Evolutionary conservation across 2,797 vertebrate genomes (phyloP).

Genomic region (Pseudochirops cupreus): DNA sequence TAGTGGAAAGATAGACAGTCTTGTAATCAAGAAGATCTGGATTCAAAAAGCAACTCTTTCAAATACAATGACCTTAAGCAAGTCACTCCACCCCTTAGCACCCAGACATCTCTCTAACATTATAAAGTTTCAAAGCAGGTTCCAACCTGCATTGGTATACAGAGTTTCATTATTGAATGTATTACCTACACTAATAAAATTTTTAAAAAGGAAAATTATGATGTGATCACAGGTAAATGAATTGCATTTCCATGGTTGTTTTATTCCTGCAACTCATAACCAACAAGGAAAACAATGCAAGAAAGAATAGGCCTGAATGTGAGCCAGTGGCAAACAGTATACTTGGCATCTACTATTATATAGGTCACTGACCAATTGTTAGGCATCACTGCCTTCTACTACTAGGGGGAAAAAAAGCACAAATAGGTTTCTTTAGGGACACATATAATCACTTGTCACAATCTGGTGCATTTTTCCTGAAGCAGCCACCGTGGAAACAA

Average conservation of each 20-base stretch:
- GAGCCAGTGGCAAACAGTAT: not conserved
- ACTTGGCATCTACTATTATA: not conserved
- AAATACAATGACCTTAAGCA: not conserved
- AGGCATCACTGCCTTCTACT: not conserved
- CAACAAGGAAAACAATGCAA: conserved; percentile 7
- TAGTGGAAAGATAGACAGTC: not conserved
- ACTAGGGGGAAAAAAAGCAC: not conserved
- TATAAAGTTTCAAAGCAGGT: not conserved
- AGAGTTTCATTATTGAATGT: not conserved
- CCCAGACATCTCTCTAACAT: not conserved
- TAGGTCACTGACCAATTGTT: conserved; percentile 24
- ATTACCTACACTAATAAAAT: not conserved
- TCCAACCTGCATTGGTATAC: not conserved
- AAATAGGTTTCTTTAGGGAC: not conserved
- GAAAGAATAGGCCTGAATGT: not conserved
- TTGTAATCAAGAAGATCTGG: not conserved
- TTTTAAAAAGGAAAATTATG: not conserved
- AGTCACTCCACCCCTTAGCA: not conserved
- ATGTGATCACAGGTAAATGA: not conserved
- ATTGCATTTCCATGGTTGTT: not conserved
- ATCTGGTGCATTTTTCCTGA: conserved; percentile 43
- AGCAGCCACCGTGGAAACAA: not conserved
- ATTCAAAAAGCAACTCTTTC: not conserved
- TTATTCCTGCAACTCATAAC: not conserved
- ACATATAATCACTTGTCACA: conserved; percentile 1